These are phyloP conservation scores for Albula goreensis DNA, from an alignment of 2,113 vertebrate species.

Conservation along the genomic window DNA sequence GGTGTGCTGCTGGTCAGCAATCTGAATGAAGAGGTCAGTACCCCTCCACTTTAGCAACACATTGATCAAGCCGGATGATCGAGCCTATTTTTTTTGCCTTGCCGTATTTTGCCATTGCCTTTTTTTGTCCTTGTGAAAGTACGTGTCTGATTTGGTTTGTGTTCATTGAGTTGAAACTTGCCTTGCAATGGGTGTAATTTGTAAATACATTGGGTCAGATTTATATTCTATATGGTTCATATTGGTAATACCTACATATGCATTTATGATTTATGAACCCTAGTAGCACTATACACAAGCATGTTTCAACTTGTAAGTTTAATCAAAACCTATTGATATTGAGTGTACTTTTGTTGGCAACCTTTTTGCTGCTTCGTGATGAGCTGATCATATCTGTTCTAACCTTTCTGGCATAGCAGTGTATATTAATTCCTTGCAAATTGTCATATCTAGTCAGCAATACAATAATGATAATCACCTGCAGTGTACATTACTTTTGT, in stretches of 20 bases:
- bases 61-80: background rate
- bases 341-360: background rate
- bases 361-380: background rate
- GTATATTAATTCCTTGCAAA: conserved; percentile 9
- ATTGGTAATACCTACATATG: background rate
- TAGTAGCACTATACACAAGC: too few relatives aligned
- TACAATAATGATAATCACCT: background rate
- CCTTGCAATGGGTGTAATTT: background rate
- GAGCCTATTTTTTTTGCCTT: conserved; percentile 36
- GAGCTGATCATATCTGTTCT: background rate
- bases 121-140: background rate
- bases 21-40: conserved; percentile 97
- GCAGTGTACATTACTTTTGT: conserved; percentile 25
- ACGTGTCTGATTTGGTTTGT: background rate
- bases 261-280: too few relatives aligned
- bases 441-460: background rate
- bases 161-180: background rate
- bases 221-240: background rate
- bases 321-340: background rate
- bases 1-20: conserved; percentile 97
- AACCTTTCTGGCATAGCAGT: background rate
- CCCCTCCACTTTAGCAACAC: conserved; percentile 34
- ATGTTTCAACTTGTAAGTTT: too few relatives aligned
- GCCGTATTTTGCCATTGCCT: conserved; percentile 38
- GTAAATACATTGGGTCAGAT: background rate